Conservation (phyloP, 2,113 vertebrate species). For the Hydrolagus affinis region DNA sequence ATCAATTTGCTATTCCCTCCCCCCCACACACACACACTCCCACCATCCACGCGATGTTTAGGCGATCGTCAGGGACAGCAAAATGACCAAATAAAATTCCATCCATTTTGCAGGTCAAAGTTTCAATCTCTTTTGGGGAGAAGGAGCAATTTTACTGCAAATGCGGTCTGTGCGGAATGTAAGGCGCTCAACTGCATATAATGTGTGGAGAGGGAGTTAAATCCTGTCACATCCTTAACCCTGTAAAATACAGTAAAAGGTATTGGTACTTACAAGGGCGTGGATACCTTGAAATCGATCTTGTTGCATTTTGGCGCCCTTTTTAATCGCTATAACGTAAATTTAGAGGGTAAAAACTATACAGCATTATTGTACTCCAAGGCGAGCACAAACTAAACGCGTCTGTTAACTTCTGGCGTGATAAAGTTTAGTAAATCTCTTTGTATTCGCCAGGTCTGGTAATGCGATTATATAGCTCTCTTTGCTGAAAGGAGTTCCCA, state of each 20-base stretch:
- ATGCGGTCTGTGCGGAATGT: background rate
- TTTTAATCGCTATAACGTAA: background rate
- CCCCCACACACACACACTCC: no score
- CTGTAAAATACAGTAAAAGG: background rate
- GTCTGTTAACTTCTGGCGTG: background rate
- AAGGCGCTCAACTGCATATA: background rate
- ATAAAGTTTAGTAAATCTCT: background rate
- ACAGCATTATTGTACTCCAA: background rate
- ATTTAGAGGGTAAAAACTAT: background rate
- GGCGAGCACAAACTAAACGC: background rate
- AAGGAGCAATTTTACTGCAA: background rate
- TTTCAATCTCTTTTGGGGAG: background rate
- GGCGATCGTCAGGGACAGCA: no score
- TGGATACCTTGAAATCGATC: background rate
- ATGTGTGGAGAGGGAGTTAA: no score
- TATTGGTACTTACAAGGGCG: background rate
- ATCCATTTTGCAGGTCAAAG: background rate
- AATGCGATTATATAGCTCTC: background rate
- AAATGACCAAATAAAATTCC: no score
- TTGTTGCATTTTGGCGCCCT: conserved; percentile 9
- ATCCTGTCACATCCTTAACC: background rate
- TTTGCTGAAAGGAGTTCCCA: background rate
- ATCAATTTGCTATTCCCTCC: no score
- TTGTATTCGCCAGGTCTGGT: background rate
- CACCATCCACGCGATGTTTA: no score